Conservation (phyloP, 2,797 vertebrate genomes). For the Lindbergichthys nudifrons region DNA sequence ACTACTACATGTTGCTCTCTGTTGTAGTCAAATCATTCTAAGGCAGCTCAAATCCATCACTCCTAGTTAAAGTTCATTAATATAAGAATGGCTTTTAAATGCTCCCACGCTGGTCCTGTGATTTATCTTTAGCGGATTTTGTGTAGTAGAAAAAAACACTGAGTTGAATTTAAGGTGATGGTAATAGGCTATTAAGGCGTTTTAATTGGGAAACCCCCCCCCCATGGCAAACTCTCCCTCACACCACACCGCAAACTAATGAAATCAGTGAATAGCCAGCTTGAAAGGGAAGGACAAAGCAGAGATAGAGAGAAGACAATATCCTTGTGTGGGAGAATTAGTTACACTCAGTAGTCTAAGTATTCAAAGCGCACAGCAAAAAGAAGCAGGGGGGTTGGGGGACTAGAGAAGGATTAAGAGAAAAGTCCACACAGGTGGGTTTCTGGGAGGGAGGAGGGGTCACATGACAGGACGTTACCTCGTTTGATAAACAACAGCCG, state of each 20-base stretch:
- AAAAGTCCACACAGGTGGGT: conserved; percentile 87
- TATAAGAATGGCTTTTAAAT: conserved; percentile 41
- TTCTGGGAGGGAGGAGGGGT: conserved; percentile 69
- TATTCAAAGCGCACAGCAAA: conserved; percentile 80
- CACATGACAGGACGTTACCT: conserved; percentile 86
- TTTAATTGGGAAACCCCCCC: conserved; percentile 72
- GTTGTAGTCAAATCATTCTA: neutral
- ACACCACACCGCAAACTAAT: conserved; percentile 77
- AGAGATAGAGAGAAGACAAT: conserved; percentile 83
- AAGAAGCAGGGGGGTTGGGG: conserved; percentile 26
- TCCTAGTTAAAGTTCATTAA: conserved; percentile 53
- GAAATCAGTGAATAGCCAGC: conserved; percentile 80
- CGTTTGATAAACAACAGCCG: conserved; percentile 82
- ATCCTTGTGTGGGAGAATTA: conserved; percentile 88
- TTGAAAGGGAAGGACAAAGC: conserved; percentile 81
- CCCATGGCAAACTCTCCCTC: conserved; percentile 46
- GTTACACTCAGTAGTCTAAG: conserved; percentile 88
- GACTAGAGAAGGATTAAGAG: conserved; percentile 80
- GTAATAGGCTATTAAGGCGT: conserved; percentile 82
- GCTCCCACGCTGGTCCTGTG: conserved; percentile 38
- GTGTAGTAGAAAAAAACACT: conserved; percentile 59
- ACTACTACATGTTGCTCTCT: neutral
- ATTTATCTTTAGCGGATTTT: conserved; percentile 61
- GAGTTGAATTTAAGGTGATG: conserved; percentile 74
- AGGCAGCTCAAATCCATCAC: conserved; percentile 29